Evolutionary conservation across 2,113 vertebrate species (phyloP).

Genomic region (Apistogramma diplotaenia): DNA sequence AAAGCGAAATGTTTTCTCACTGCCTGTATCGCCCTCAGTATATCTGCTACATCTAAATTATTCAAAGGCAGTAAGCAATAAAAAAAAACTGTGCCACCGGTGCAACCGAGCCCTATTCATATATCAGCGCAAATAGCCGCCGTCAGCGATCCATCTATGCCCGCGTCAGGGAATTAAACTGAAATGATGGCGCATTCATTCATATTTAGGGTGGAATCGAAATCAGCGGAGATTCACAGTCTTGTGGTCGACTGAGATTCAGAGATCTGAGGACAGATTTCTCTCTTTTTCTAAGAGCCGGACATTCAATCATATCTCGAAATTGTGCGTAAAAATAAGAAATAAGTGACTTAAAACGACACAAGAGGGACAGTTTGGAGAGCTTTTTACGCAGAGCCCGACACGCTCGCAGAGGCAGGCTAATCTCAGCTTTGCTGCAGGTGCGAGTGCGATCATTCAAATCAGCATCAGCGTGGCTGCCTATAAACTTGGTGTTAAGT

Average conservation of each 20-base stretch:
- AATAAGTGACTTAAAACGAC: not conserved
- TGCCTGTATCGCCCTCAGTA: not conserved
- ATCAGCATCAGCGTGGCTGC: not conserved
- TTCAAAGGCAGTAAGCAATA: conserved; percentile 14
- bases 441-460: not conserved
- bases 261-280: not conserved
- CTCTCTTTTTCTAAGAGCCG: not conserved
- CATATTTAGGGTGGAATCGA: not conserved
- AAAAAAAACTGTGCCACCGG: conserved; percentile 1
- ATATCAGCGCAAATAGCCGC: conserved; percentile 15
- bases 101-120: not conserved
- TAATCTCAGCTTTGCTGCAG: not conserved
- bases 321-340: not conserved
- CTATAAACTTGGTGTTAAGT: conserved; percentile 47
- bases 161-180: not conserved
- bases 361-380: not conserved
- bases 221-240: not conserved
- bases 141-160: not conserved
- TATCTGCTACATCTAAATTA: conserved; percentile 50
- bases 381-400: conserved; percentile 29
- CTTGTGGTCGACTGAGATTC: not conserved
- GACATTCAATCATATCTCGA: not conserved
- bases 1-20: conserved; percentile 5
- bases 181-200: conserved; percentile 18
- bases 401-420: not conserved